phyloP scores from a whole-genome alignment of 1,140 invertebrate species.

The Catajapyx aquilonaris region DNA sequence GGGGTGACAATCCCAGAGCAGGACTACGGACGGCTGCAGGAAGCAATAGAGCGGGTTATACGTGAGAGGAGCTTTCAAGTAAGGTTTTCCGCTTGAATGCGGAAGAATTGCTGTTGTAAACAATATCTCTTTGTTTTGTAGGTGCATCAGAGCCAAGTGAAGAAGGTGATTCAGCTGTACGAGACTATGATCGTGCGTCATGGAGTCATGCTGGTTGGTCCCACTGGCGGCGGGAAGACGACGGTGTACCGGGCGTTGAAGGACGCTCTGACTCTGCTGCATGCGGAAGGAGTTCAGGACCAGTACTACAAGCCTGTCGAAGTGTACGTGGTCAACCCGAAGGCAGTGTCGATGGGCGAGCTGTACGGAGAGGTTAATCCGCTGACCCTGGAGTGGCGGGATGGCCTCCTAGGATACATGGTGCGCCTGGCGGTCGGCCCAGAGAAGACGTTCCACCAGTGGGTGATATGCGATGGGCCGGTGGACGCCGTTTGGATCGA shows the following conservation, averaged over 20 bases:
- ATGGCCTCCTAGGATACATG: slow-evolving; percentile 55
- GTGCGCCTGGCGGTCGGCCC: slow-evolving; percentile 39
- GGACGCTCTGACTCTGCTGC: slow-evolving; percentile 36
- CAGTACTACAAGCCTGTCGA: slow-evolving; percentile 36
- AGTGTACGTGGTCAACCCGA: slow-evolving; percentile 62
- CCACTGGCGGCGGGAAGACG: slow-evolving; percentile 63
- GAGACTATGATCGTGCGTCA: slow-evolving; percentile 83
- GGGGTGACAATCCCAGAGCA: slow-evolving; percentile 51
- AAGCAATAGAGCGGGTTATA: slow-evolving; percentile 30
- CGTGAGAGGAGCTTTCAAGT: slow-evolving; percentile 32
- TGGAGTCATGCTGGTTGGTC: slow-evolving; percentile 83
- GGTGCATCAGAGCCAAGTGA: slow-evolving; percentile 32
- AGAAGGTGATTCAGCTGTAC: slow-evolving; percentile 65
- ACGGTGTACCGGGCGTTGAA: slow-evolving; percentile 41
- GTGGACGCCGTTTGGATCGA: slow-evolving; percentile 91
- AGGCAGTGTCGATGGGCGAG: slow-evolving; percentile 69
- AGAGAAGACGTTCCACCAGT: slow-evolving; percentile 47
- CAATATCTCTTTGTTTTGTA: slow-evolving; percentile 15
- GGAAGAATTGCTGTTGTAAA: no score
- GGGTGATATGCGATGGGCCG: slow-evolving; percentile 72
- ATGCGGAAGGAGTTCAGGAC: slow-evolving; percentile 27
- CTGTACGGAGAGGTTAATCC: slow-evolving; percentile 71
- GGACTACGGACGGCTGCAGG: slow-evolving; percentile 49
- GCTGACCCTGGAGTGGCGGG: slow-evolving; percentile 70
- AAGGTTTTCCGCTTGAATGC: slow-evolving; percentile 31